A percentile compares a stretch with the other conserved stretches of the same genome.
Conservation (phyloP, 2,113 vertebrate genomes). For the Tringa solitaria region DNA sequence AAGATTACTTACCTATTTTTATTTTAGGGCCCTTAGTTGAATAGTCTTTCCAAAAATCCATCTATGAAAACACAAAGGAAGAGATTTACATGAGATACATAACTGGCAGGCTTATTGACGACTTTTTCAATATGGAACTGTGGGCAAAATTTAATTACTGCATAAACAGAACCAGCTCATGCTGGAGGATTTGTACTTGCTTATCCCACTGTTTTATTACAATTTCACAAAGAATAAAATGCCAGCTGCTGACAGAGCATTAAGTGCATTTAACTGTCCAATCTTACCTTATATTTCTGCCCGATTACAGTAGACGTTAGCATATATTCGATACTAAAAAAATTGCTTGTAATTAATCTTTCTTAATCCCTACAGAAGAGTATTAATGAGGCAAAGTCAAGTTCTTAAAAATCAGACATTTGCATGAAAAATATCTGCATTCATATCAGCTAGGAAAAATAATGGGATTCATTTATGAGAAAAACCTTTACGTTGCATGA, state of each 20-base stretch:
- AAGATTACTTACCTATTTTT: constrained; percentile 73
- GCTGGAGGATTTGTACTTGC: background rate
- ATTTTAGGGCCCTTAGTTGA: constrained; percentile 49
- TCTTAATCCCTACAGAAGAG: background rate
- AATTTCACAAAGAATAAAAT: background rate
- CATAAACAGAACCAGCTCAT: background rate
- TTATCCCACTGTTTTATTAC: background rate
- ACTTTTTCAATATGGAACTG: background rate
- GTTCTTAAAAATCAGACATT: background rate
- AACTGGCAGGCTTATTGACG: background rate
- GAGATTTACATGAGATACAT: background rate
- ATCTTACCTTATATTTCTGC: background rate
- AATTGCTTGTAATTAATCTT: background rate
- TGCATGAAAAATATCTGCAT: background rate
- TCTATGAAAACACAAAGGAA: constrained; percentile 67
- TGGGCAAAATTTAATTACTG: background rate
- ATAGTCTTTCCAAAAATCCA: constrained; percentile 87
- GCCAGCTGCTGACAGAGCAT: background rate
- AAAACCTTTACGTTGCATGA: background rate
- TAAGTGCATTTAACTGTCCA: background rate
- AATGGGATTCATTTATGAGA: background rate
- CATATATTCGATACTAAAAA: background rate
- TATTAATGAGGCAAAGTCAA: background rate
- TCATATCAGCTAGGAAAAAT: background rate
- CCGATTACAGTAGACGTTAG: background rate